Base-by-base conservation (phyloP, 2,113 vertebrate species). In the Sylvia atricapilla region DNA sequence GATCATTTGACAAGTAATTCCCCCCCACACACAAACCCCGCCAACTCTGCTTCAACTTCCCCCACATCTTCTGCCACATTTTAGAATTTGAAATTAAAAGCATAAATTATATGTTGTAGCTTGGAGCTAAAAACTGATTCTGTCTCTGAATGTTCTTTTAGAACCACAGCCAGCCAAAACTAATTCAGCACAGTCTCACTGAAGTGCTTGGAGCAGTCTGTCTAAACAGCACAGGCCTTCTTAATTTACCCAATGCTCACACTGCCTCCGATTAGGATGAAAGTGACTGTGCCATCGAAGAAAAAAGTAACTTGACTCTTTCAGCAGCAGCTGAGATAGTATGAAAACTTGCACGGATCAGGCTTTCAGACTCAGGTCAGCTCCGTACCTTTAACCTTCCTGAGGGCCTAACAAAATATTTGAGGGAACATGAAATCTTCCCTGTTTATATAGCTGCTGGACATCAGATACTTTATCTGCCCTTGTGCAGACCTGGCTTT, bases 1-100 rank as follows among this genome's bases (percentile, higher is more conserved):
- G 64, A 91, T 77, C 50, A 72, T 58, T 53, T 84, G 79, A 76
- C 44, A 93, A 90, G 30, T 37, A 95, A 64, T 81, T 96, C 41
- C 67, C 23, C 27, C 23, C 14, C 53, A 35, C 50, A 30, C 53
- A 33, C 53, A 33, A 30, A 33, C 53, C 31, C 30, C 6, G 19
- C 14, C 60, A 47, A 49, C 25, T 50, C 70, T 74, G 4, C 76
- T 81, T 74, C 4, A 4, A 56, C 67, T 87, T 87, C 60, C 70
- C 60, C 63, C 64, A 91, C 43, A 35, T 72, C 60, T 69, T 44
- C 92, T 70, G 46, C 49, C 67, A 63, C 60, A 90, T 64, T 94
- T 91, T 95, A 88, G 55, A 93, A 95, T 95, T 96, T 92, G 85
- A 97, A 97, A 97, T 97, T 96, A 96, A 97, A 97, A 97, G n/a